These are phyloP conservation scores for Apodemus speciosus DNA, from an alignment of 2,113 vertebrate genomes.

Conservation along the genomic window DNA sequence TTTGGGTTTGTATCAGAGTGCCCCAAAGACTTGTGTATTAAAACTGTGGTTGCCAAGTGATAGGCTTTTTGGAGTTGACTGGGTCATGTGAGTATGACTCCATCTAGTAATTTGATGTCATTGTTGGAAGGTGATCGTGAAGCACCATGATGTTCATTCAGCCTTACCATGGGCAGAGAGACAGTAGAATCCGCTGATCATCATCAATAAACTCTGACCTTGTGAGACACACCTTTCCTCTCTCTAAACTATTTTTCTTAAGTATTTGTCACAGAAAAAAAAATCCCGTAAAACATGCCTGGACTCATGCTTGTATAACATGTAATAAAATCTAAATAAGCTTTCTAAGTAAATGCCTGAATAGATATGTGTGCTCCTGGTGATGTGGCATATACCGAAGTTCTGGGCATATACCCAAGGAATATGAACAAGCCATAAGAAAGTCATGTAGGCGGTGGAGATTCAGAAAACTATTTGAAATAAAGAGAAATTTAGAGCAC, in stretches of 20 bases:
- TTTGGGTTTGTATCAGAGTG: background rate
- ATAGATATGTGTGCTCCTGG: background rate
- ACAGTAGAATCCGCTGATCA: background rate
- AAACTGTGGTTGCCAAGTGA: background rate
- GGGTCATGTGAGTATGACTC: background rate
- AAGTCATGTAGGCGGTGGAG: background rate
- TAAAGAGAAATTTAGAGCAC: background rate
- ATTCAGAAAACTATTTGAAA: conserved; percentile 1
- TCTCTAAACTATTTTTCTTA: background rate
- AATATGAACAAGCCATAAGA: background rate
- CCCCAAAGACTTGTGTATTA: background rate
- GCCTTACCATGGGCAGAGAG: background rate
- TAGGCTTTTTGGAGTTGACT: background rate
- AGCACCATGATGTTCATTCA: background rate
- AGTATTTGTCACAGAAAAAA: background rate
- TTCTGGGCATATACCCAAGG: background rate
- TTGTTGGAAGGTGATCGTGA: background rate
- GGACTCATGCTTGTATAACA: background rate
- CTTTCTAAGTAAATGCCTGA: background rate
- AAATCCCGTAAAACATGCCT: background rate
- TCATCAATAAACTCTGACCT: background rate
- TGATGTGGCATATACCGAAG: background rate
- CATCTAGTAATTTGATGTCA: background rate
- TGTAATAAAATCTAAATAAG: background rate
- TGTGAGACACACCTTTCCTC: background rate